Percentiles rank a stretch among this genome's conserved stretches.
phyloP scores from a whole-genome alignment of 2,888 invertebrate species.

The Diplolepis rosae region DNA sequence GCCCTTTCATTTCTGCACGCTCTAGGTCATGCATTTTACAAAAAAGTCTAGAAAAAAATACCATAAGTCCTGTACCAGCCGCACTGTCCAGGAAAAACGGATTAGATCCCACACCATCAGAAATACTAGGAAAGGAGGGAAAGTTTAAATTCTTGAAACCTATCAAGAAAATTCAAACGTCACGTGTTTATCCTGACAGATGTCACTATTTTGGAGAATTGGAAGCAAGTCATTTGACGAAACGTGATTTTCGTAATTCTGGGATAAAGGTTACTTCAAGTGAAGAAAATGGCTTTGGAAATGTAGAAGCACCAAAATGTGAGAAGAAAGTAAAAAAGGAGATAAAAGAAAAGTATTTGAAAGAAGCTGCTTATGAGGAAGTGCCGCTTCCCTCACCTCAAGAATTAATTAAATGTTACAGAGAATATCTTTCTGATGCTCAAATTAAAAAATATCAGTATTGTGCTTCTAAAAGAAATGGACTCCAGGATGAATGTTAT shows the following conservation, averaged over 20 bases:
- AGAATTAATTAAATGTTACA: slow-evolving; percentile 45
- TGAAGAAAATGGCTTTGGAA: not conserved
- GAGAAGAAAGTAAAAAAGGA: not conserved
- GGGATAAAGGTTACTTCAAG: not conserved
- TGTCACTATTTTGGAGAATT: not conserved
- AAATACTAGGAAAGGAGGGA: slow-evolving; percentile 33
- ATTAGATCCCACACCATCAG: slow-evolving; percentile 40
- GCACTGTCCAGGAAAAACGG: slow-evolving; percentile 43
- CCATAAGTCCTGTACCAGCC: not conserved
- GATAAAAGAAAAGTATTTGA: not conserved
- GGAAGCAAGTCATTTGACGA: not conserved
- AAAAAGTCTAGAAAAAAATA: not conserved
- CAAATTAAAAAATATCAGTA: slow-evolving; percentile 48
- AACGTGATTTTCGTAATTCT: not conserved
- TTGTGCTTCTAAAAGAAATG: slow-evolving; percentile 56
- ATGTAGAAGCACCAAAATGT: not conserved
- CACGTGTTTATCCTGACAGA: not conserved
- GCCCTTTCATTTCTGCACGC: not conserved
- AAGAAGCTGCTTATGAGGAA: not conserved
- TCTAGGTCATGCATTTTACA: slow-evolving; percentile 27
- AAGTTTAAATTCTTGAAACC: slow-evolving; percentile 19
- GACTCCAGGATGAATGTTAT: slow-evolving; percentile 57
- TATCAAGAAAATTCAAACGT: slow-evolving; percentile 23
- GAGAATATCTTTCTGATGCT: slow-evolving; percentile 43
- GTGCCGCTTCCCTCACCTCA: slow-evolving; percentile 31